Conservation (phyloP, 1,140 invertebrate genomes). For the Pogonomyrmex californicus region DNA sequence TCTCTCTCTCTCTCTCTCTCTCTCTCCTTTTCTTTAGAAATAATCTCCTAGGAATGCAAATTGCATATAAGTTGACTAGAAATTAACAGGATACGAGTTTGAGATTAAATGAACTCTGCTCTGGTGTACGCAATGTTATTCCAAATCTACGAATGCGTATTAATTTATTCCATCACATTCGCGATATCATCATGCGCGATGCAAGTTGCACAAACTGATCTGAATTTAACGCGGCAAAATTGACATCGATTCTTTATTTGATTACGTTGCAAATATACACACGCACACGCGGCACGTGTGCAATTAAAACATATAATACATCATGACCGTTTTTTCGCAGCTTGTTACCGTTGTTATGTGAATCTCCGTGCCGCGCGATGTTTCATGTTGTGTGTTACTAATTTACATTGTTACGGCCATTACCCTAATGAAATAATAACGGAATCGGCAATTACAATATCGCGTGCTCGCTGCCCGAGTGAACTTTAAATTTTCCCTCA, state of each 20-base stretch:
- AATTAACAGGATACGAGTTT: conserved; percentile 31
- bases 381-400: conserved; percentile 7
- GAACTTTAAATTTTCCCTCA: conserved; percentile 66
- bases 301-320: conserved; percentile 27
- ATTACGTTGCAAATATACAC: conserved; percentile 15
- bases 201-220: conserved; percentile 2
- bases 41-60: conserved; percentile 57
- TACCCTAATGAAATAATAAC: conserved; percentile 43
- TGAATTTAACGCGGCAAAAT: conserved; percentile 26
- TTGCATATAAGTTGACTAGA: conserved; percentile 41
- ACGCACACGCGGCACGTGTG: neutral
- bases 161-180: neutral
- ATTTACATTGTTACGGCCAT: conserved; percentile 25
- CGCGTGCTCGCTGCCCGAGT: neutral
- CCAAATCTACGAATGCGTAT: neutral
- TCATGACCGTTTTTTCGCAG: conserved; percentile 24
- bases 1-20: neutral
- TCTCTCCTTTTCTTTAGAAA: neutral
- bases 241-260: neutral
- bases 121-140: neutral
- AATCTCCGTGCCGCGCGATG: neutral
- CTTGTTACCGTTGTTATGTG: neutral
- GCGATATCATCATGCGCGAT: neutral
- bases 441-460: conserved; percentile 41
- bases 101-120: conserved; percentile 42